Evolutionary conservation across 2,113 vertebrate species (phyloP).

Genomic region (Pseudopodoces humilis): DNA sequence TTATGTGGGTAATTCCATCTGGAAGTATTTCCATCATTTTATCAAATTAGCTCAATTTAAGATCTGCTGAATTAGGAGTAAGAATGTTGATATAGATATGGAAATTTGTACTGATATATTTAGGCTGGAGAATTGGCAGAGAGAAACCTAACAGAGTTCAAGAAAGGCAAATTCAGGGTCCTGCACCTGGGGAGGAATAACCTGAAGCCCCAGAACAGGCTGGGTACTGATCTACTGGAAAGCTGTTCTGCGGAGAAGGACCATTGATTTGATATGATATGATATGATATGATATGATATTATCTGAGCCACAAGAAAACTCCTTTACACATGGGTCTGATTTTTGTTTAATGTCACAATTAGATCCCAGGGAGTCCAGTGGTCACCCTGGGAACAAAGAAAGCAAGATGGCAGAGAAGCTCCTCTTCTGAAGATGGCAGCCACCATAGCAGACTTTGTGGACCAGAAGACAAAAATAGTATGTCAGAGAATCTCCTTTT

Average conservation of each 20-base stretch:
- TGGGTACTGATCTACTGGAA: neutral
- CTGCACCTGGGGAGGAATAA: neutral
- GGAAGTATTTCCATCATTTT: neutral
- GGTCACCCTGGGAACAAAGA: neutral
- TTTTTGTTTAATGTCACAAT: neutral
- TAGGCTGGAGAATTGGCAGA: neutral
- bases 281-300: neutral
- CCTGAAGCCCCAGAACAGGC: no score
- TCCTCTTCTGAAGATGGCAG: neutral
- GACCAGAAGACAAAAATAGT: neutral
- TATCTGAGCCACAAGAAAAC: neutral
- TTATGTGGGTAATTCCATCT: neutral
- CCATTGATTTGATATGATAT: neutral
- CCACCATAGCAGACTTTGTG: neutral
- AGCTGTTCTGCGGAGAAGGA: neutral
- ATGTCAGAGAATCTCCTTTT: neutral
- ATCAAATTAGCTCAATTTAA: neutral
- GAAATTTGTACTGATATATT: neutral
- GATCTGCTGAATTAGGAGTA: neutral
- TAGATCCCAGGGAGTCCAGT: neutral
- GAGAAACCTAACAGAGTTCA: neutral
- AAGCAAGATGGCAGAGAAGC: accelerated
- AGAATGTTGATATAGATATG: neutral
- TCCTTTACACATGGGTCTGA: neutral
- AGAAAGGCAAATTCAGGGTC: neutral